Percentiles rank a stretch among this genome's conserved stretches.
These are phyloP conservation scores for Indicator indicator DNA, from an alignment of 2,113 vertebrate genomes.

Conservation along the genomic window DNA sequence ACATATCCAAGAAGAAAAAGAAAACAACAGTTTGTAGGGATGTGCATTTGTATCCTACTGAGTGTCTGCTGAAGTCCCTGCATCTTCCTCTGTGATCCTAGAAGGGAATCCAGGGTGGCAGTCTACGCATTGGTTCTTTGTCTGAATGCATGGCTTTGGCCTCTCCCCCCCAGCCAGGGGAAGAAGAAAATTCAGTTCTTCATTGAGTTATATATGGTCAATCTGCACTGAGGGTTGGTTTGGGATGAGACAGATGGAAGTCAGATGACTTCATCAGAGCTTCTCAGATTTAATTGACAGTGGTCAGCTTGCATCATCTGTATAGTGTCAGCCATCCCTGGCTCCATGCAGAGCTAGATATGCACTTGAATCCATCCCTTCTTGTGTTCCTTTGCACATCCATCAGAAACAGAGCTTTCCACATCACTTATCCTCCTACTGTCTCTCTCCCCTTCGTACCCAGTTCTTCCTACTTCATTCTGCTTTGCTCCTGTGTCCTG, in stretches of 20 bases:
- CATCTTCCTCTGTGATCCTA: background rate
- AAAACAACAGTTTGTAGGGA: background rate
- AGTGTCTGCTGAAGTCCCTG: background rate
- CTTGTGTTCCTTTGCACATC: rapidly evolving
- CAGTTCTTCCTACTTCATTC: background rate
- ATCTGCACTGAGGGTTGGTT: background rate
- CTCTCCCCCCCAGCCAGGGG: rapidly evolving
- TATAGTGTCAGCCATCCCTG: rapidly evolving
- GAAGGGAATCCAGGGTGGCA: background rate
- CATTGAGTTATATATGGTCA: background rate
- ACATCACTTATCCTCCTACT: rapidly evolving
- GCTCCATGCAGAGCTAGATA: background rate
- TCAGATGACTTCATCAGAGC: background rate
- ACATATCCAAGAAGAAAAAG: background rate
- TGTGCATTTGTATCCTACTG: background rate
- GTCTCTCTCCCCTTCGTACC: rapidly evolving
- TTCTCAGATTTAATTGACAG: background rate
- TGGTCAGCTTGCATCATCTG: rapidly evolving
- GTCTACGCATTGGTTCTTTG: rapidly evolving
- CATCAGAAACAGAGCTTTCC: background rate
- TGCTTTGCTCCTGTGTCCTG: background rate
- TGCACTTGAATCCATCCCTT: background rate
- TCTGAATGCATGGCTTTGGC: background rate
- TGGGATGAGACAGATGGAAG: background rate
- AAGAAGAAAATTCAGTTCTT: background rate